A percentile compares a stretch with the other conserved stretches of the same genome.
Conservation (phyloP, 2,113 vertebrate genomes). For the Daphoenositta chrysoptera region DNA sequence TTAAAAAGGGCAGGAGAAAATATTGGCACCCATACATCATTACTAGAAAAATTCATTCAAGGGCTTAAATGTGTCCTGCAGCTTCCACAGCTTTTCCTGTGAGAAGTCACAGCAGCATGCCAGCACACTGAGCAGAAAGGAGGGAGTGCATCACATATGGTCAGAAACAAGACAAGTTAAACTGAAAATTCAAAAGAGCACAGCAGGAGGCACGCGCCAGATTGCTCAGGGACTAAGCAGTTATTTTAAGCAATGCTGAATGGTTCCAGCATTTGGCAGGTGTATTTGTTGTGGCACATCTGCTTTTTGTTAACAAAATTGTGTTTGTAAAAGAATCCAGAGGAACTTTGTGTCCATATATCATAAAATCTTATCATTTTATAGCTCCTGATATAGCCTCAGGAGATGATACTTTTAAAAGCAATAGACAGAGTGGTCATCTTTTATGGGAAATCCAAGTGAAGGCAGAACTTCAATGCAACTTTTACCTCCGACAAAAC, state of each 20-base stretch:
- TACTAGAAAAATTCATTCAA: constrained; percentile 14
- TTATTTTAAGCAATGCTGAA: constrained; percentile 4
- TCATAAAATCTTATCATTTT: neutral
- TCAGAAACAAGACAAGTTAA: neutral
- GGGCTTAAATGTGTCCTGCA: constrained; percentile 16
- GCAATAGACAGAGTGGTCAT: neutral
- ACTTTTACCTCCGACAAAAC: neutral
- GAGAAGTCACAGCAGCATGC: neutral
- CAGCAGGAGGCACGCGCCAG: accelerated
- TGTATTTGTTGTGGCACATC: neutral
- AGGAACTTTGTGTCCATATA: neutral
- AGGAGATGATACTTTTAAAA: neutral
- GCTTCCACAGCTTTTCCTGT: neutral
- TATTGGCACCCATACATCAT: neutral
- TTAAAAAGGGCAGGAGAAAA: constrained; percentile 40
- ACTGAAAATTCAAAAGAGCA: neutral
- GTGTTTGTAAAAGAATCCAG: neutral
- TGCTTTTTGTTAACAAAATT: neutral
- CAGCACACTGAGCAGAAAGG: neutral
- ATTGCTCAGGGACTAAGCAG: neutral
- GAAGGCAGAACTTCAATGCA: neutral
- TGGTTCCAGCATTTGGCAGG: neutral
- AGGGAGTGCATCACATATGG: neutral
- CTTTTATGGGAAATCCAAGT: neutral
- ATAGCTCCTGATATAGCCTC: neutral